Evolutionary conservation across 2,888 invertebrate species (phyloP), one percentile per base, ranked within the genome.

Genomic region (Spodoptera picta): DNA sequence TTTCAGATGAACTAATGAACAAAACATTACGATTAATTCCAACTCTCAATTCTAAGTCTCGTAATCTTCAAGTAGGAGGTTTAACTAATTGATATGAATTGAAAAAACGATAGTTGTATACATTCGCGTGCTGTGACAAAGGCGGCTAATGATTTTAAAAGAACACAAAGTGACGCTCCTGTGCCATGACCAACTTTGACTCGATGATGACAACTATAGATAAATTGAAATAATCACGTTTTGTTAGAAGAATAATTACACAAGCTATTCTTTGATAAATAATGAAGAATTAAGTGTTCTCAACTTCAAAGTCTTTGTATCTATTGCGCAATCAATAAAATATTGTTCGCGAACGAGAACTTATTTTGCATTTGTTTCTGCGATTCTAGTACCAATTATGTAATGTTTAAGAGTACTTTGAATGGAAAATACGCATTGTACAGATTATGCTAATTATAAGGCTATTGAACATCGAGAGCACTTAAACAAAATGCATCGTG

Each of bases 141-240:
- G 70, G 81, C 77, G 82, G 85, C 79, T 87, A 87, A 86, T 87
- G 82, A 78, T 87, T 84, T 79, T 50, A 73, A 81, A 19, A 80
- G 72, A 81, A 82, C 76, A 83, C 83, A 83, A 86, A 78, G 69
- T 77, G 77, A 82, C 78, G 81, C 73, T 74, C 75, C 56, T 60
- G 51, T 61, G 66, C 76, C 79, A 66, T 77, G 73, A 77, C 75
- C 76, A 76, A 71, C 75, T 75, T 80, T 70, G 69, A 63, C 68
- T 71, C 45, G 68, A 69, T 56, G 58, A 63, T 56, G 41, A 57
- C 62, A 48, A 57, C 57, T 62, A 49, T 47, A 61, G 63, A 72
- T 65, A 75, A 78, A 61, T 59, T 59, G 52, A 73, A 63, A 55
- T 65, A 76, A 69, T 58, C 52, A 57, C 48, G 7, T 47, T 52